Evolutionary conservation across 2,797 vertebrate species (phyloP), one percentile per base, ranked within the genome.

Genomic region (Pangasius macronema): DNA sequence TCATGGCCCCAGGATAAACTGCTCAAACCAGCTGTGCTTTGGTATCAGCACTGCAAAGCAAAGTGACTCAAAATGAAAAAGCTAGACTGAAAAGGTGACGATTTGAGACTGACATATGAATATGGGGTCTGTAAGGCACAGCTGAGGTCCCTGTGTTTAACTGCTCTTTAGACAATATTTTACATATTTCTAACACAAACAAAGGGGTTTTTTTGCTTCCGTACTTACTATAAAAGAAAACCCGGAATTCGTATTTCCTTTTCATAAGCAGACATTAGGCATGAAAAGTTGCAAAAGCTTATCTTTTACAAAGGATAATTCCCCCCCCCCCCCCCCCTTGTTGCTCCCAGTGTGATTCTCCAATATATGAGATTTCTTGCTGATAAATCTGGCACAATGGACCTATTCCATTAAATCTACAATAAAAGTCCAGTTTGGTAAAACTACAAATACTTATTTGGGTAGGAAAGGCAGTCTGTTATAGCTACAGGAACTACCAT

Each of bases 11-110:
- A 70, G 2, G 36, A 82, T 24, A 83, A 86, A 61, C 72, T 3
- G 80, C 68, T 63, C 27, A 80, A 76, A 70, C 63, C 90, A 91
- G 87, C 86, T 91, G 89, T 86, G 63, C 72, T 75, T 51, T n/a
- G 72, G 72, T 75, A 51, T 75, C 75, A 87, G 81, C 68, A 86
- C 85, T 90, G 16, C 27, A 85, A 39, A 77, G 27, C 11, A 77
- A 65, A 75, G 75, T 85, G 53, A 61, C 51, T 33, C 51, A 79
- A 9, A 39, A 33, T 18, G 30, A 77, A 46, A 46, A 46, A 46
- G 59, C n/a, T 53, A 36, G 20, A 85, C 84, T 20, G 46, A 79
- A 79, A 36, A 75, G 27, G 72, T 49, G 24, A 53, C 3, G 14
- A 57, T 30, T 3, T 53, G 20, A 53, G 9, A 39, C 13, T 75